Evolutionary conservation across 2,888 invertebrate species (phyloP), one percentile per base, ranked within the genome.

Genomic region (Agapostemon virescens): DNA sequence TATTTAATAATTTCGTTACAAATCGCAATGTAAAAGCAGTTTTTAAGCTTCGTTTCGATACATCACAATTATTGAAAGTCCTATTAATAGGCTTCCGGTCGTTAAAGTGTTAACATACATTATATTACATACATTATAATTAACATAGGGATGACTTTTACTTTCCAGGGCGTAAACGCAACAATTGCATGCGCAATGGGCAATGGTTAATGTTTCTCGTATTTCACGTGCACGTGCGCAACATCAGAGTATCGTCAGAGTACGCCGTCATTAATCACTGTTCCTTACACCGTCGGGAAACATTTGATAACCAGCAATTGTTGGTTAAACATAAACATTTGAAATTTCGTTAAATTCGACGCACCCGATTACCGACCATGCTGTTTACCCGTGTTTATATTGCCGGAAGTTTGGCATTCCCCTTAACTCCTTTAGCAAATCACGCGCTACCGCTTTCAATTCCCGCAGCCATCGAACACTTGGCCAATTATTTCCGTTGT

Each of bases 371-470:
- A 33, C 40, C 36, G 36, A 36, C 52, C 55, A 52, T 52, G 69
- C 71, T 40, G 42, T 77, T 77, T 64, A 17, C 52, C 2, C 2
- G 55, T 55, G 40, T 73, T 77, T 58, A 64, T 64, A 64, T 77
- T 69, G 30, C 52, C 69, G 77, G 72, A 77, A 77, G 55, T 80
- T 80, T 49, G 69, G 26, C 36, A 66, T 73, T 55, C 52, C 55
- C 45, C 38, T 58, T 68, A 79, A 80, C 72, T 55, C 66, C 69
- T 71, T 77, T 38, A 68, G 71, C 36, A 68, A 77, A 77, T 72
- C 64, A 38, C 40, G 72, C 23, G 67, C 70, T 42, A 26, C 52
- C 30, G 72, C 40, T 79, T 73, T 58, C 80, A 64, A 80, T 80
- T 78, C 64, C 69, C 69, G 20, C 49, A 45, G 38, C 36, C 45